Percentiles rank a stretch among this genome's conserved stretches.
These are phyloP conservation scores for Nerophis ophidion DNA, from an alignment of 2,113 vertebrate species.

Conservation along the genomic window DNA sequence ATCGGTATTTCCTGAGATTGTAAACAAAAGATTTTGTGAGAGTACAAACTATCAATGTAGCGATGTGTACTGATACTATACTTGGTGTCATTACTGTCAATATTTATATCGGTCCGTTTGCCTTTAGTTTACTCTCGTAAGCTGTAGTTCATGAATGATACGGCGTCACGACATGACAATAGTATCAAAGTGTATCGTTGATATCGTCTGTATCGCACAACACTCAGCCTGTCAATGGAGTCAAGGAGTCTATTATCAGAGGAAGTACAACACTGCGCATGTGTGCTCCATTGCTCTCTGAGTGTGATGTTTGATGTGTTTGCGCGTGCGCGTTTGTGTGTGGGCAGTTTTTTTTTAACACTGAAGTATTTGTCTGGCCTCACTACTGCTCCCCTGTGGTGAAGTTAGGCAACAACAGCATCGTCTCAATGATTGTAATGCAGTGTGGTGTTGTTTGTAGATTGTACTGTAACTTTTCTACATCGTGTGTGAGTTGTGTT, in stretches of 20 bases:
- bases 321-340: not conserved
- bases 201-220: no score
- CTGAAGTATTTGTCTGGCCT: conserved; percentile 63
- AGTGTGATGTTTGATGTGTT: not conserved
- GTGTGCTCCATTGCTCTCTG: not conserved
- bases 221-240: not conserved
- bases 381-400: conserved; percentile 59
- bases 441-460: conserved; percentile 51
- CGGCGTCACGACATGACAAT: no score
- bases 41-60: no score
- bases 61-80: no score
- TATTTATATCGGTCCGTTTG: no score
- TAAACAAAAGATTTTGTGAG: no score
- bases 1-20: no score
- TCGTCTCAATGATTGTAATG: conserved; percentile 40
- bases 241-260: not conserved
- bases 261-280: not conserved
- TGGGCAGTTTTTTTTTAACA: conserved; percentile 54
- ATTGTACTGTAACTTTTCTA: conserved; percentile 78
- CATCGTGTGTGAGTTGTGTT: conserved; percentile 75
- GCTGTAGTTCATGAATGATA: no score
- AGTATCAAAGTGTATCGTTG: no score
- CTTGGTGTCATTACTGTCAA: no score
- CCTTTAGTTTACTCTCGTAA: no score
- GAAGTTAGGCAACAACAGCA: conserved; percentile 52